phyloP scores from a whole-genome alignment of 2,888 invertebrate species.

The Ophion ventricosus region DNA sequence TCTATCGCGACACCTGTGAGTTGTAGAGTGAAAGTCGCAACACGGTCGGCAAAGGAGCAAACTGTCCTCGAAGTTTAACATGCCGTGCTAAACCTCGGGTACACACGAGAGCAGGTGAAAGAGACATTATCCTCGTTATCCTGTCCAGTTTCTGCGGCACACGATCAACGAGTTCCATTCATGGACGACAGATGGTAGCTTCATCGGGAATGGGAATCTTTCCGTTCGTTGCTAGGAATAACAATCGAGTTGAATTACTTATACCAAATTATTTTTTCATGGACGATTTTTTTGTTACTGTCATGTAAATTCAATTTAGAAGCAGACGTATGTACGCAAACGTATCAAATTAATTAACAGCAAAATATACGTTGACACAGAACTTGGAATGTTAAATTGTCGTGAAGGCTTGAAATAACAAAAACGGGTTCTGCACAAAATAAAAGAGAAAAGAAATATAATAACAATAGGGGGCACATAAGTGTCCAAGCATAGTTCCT shows the following conservation, averaged over 20 bases:
- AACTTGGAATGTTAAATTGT: too few relatives aligned
- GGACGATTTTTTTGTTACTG: neutral
- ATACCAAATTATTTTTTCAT: neutral
- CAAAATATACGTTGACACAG: too few relatives aligned
- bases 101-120: neutral
- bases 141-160: neutral
- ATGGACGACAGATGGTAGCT: conserved; percentile 23
- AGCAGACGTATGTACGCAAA: too few relatives aligned
- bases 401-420: too few relatives aligned
- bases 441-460: too few relatives aligned
- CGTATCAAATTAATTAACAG: too few relatives aligned
- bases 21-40: neutral
- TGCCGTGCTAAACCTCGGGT: neutral
- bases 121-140: neutral
- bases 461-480: too few relatives aligned
- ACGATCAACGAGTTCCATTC: neutral
- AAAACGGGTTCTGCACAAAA: too few relatives aligned
- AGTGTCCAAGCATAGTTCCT: too few relatives aligned
- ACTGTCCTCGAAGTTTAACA: neutral
- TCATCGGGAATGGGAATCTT: neutral
- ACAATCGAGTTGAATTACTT: neutral
- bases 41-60: neutral
- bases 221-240: too few relatives aligned
- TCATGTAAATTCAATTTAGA: neutral
- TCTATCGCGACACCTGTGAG: neutral